These are phyloP conservation scores for Tetragonula carbonaria DNA, from an alignment of 2,888 invertebrate genomes.

Conservation along the genomic window DNA sequence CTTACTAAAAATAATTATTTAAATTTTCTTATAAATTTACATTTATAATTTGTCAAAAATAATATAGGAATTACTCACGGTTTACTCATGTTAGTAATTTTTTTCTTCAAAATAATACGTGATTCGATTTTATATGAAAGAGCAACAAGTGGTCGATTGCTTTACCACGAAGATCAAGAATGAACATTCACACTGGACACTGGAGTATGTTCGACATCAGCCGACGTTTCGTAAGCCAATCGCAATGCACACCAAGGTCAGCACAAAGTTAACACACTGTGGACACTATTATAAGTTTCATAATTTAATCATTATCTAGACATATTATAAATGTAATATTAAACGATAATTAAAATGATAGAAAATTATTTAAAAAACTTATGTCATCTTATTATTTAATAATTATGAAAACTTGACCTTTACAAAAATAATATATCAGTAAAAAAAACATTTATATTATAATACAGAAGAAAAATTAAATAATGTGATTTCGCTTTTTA, in stretches of 20 bases:
- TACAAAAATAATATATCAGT: not conserved
- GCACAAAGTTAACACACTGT: constrained; percentile 43
- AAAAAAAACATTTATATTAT: not conserved
- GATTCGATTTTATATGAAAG: constrained; percentile 6
- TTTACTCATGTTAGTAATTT: constrained; percentile 54
- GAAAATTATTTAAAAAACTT: not conserved
- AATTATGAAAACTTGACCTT: not conserved
- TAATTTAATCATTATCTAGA: constrained; percentile 37
- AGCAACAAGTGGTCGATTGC: constrained; percentile 71
- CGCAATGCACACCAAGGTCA: constrained; percentile 62
- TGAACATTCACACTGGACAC: constrained; percentile 53
- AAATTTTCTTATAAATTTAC: not conserved
- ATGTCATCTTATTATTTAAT: not conserved
- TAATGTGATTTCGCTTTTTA: not conserved
- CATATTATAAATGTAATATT: constrained; percentile 17
- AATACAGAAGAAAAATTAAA: not conserved
- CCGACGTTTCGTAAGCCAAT: constrained; percentile 74
- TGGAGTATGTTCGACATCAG: constrained; percentile 68
- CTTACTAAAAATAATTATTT: not conserved
- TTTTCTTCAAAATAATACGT: not conserved
- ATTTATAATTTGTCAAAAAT: not conserved
- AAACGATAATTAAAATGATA: not conserved
- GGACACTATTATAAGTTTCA: constrained; percentile 41
- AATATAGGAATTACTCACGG: constrained; percentile 61
- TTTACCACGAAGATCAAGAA: constrained; percentile 48